These are phyloP conservation scores for Pipra filicauda DNA, from an alignment of 2,113 vertebrate species.

Conservation along the genomic window DNA sequence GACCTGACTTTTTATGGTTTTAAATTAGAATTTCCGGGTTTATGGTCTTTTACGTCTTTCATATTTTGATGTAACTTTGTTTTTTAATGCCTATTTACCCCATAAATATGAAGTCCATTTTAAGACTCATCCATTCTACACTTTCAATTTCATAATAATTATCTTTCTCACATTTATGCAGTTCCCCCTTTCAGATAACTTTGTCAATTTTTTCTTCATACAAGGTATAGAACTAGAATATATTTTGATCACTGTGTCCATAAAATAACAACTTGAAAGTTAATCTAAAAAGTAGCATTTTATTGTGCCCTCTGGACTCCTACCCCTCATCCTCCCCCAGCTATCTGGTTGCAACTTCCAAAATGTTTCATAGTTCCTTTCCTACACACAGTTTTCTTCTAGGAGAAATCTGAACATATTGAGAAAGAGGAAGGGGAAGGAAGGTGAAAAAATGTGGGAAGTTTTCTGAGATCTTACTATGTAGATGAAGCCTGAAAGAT, in stretches of 20 bases:
- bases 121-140: background rate
- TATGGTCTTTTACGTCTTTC: background rate
- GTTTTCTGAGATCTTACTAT: background rate
- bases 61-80: background rate
- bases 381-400: background rate
- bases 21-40: background rate
- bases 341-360: background rate
- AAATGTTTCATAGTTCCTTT: background rate
- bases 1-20: background rate
- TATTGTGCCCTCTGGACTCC: background rate
- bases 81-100: background rate
- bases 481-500: background rate
- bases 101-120: background rate
- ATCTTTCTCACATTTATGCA: background rate
- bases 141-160: background rate
- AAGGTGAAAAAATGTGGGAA: background rate
- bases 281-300: background rate
- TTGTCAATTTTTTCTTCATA: background rate
- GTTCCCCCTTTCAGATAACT: background rate
- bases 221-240: background rate
- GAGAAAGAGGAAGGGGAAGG: background rate
- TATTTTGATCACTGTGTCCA: background rate
- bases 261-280: background rate
- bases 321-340: accelerated
- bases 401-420: background rate